These are phyloP conservation scores for Matsumyia berberina DNA, from an alignment of 2,888 invertebrate species.

Conservation along the genomic window DNA sequence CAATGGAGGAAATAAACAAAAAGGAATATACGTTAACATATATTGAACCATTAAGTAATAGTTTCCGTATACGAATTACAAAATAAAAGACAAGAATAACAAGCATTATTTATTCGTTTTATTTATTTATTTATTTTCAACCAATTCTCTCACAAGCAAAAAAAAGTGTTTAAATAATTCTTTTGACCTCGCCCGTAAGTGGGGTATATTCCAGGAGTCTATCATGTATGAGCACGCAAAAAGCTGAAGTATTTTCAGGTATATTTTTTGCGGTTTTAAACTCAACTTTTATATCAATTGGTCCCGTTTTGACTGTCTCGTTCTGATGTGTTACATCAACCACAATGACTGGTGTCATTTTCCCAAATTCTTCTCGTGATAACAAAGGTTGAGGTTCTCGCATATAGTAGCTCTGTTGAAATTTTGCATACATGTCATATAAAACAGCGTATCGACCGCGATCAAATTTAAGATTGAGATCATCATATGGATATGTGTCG, in stretches of 20 bases:
- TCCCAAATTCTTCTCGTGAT: constrained; percentile 69
- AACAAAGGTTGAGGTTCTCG: constrained; percentile 53
- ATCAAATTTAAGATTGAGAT: constrained; percentile 64
- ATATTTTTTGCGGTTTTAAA: constrained; percentile 77
- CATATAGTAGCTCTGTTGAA: constrained; percentile 77
- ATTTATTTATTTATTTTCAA: no score
- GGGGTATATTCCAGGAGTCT: constrained; percentile 30
- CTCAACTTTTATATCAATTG: constrained; percentile 78
- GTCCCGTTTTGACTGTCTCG: constrained; percentile 77
- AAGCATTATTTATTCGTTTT: no score
- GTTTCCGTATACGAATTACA: no score
- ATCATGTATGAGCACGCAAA: constrained; percentile 74
- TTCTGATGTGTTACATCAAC: constrained; percentile 79
- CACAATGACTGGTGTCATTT: constrained; percentile 77
- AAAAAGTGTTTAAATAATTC: constrained; percentile 7
- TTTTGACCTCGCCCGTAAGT: constrained; percentile 19
- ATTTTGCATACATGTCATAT: constrained; percentile 77
- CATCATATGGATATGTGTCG: constrained; percentile 66
- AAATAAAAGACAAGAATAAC: no score
- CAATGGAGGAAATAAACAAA: no score
- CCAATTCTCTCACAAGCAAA: not conserved
- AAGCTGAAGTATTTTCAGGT: constrained; percentile 77
- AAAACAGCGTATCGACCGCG: constrained; percentile 56
- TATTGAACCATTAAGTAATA: no score
- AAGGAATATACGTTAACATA: no score